A percentile compares a stretch with the other conserved stretches of the same genome.
Conservation (phyloP, 2,888 invertebrate genomes). For the Conus canariensis region DNA sequence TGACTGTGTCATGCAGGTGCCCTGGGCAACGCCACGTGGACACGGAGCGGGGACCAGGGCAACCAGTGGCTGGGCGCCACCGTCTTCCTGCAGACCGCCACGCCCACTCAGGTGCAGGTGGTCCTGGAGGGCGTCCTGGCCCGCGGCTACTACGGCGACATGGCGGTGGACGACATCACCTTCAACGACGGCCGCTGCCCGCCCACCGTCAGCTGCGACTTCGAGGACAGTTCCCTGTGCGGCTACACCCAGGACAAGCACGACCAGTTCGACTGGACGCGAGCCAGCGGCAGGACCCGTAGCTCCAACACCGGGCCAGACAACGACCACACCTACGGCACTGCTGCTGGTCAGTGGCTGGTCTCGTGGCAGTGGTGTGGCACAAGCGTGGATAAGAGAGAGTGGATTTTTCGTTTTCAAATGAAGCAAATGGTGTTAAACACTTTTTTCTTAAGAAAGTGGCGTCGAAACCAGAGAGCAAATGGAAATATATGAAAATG, state of each 20-base stretch:
- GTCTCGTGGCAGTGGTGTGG: neutral
- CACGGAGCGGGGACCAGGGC: constrained; percentile 68
- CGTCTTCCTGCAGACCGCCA: constrained; percentile 55
- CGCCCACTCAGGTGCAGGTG: constrained; percentile 58
- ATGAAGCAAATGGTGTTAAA: too few relatives aligned
- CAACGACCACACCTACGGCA: constrained; percentile 89
- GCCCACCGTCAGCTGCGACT: constrained; percentile 85
- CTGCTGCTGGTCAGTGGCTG: constrained; percentile 78
- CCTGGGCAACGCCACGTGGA: constrained; percentile 62
- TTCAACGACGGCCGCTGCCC: constrained; percentile 67
- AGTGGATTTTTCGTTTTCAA: neutral
- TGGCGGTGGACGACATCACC: constrained; percentile 73
- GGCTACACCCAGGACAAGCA: constrained; percentile 85
- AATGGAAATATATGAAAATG: too few relatives aligned
- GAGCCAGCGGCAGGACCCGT: constrained; percentile 57
- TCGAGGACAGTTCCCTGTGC: constrained; percentile 89
- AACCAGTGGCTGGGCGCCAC: constrained; percentile 66
- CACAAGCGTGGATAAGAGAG: too few relatives aligned
- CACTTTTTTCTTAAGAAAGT: too few relatives aligned
- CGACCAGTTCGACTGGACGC: constrained; percentile 68
- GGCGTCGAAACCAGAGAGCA: too few relatives aligned
- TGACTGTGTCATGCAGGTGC: neutral
- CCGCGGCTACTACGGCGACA: constrained; percentile 62
- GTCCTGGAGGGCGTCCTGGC: constrained; percentile 71
- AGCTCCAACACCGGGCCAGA: constrained; percentile 85